phyloP scores from a whole-genome alignment of 2,113 vertebrate genomes.

The Dicerorhinus sumatrensis region DNA sequence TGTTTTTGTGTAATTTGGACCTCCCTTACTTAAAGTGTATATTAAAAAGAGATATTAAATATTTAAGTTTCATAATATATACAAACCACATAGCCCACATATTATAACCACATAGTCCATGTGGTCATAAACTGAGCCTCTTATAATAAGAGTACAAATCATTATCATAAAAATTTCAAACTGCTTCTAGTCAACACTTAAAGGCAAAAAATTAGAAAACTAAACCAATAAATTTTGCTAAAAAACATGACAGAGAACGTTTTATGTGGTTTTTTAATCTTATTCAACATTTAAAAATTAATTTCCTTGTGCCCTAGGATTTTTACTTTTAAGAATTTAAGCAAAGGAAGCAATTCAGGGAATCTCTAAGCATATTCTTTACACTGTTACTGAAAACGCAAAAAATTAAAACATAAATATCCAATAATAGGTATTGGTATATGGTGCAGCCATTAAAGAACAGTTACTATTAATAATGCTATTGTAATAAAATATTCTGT shows the following conservation, averaged over 20 bases:
- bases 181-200: not conserved
- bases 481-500: not conserved
- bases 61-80: not conserved
- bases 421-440: not conserved
- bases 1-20: not conserved
- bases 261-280: not conserved
- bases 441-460: not conserved
- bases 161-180: not conserved
- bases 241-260: conserved; percentile 1
- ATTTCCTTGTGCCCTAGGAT: not conserved
- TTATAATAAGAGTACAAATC: not conserved
- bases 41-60: not conserved
- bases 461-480: not conserved
- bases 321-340: conserved; percentile 40
- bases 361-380: not conserved
- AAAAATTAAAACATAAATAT: conserved; percentile 2
- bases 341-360: not conserved
- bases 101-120: not conserved
- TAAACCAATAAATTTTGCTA: not conserved
- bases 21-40: not conserved
- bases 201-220: not conserved
- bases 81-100: not conserved
- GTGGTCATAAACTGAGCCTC: conserved; percentile 17
- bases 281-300: not conserved
- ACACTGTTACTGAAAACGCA: not conserved